Percentiles rank a stretch among this genome's conserved stretches.
phyloP scores from a whole-genome alignment of 2,797 vertebrate species.

The Neosalanx taihuensis region DNA sequence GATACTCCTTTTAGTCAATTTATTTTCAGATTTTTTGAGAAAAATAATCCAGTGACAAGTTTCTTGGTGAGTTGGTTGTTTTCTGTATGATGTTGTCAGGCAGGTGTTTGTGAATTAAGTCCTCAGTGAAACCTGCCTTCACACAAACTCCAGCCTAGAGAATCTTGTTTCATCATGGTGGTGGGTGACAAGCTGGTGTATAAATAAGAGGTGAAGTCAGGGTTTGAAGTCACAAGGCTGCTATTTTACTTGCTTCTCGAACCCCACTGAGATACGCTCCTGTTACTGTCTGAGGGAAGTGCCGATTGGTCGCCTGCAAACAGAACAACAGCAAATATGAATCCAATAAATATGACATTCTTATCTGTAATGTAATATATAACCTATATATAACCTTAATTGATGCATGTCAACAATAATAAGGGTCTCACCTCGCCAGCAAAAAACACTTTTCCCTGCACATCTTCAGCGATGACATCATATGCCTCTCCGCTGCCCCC shows the following conservation, averaged over 20 bases:
- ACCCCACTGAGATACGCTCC: constrained; percentile 96
- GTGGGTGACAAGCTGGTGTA: constrained; percentile 53
- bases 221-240: constrained; percentile 63
- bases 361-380: not conserved
- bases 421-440: constrained; percentile 85
- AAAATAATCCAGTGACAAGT: not conserved
- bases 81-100: not conserved
- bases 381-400: not conserved
- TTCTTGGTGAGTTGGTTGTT: constrained; percentile 22
- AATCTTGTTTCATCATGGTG: constrained; percentile 22
- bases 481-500: constrained; percentile 96
- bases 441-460: constrained; percentile 92
- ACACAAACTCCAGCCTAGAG: constrained; percentile 4
- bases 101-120: not conserved
- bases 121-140: constrained; percentile 13
- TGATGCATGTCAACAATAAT: not conserved
- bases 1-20: not conserved
- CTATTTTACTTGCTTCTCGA: constrained; percentile 97
- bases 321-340: not conserved
- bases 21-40: not conserved
- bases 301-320: constrained; percentile 90
- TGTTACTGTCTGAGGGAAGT: constrained; percentile 97
- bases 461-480: constrained; percentile 91
- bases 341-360: not conserved
- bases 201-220: constrained; percentile 4